Percentiles rank a stretch among this genome's conserved stretches.
These are phyloP conservation scores for Pyrrhia umbra DNA, from an alignment of 2,888 invertebrate genomes.

Conservation along the genomic window DNA sequence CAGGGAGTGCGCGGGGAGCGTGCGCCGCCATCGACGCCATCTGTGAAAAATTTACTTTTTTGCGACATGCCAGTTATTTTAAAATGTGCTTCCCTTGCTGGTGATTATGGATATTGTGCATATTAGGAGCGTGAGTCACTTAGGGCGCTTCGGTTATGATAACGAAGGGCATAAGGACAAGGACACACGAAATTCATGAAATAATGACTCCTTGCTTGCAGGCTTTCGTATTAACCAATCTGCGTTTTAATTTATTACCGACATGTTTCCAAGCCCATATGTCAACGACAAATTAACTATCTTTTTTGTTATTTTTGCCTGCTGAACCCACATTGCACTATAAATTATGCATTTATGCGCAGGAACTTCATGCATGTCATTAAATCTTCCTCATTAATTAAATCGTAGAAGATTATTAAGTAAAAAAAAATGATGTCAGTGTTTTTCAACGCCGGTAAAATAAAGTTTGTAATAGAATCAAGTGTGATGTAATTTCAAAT, in stretches of 20 bases:
- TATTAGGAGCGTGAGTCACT: conserved; percentile 33
- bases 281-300: conserved; percentile 9
- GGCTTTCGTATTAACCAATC: too few species aligned
- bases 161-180: not conserved
- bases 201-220: too few species aligned
- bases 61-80: conserved; percentile 40
- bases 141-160: not conserved
- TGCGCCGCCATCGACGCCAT: conserved; percentile 63
- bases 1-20: conserved; percentile 57
- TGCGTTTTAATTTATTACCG: too few species aligned
- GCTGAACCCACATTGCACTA: not conserved
- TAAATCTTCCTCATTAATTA: too few species aligned
- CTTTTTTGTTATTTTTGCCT: conserved; percentile 2
- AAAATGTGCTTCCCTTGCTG: conserved; percentile 36
- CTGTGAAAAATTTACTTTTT: conserved; percentile 66
- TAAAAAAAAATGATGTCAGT: not conserved
- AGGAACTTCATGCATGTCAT: conserved; percentile 10
- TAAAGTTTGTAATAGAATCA: too few species aligned
- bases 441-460: not conserved
- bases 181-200: too few species aligned
- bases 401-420: too few species aligned
- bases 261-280: conserved; percentile 5
- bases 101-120: conserved; percentile 14
- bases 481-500: too few species aligned
- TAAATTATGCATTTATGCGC: not conserved